These are phyloP conservation scores for Loris lydekkerianus DNA, from an alignment of 2,797 vertebrate genomes.

Conservation along the genomic window DNA sequence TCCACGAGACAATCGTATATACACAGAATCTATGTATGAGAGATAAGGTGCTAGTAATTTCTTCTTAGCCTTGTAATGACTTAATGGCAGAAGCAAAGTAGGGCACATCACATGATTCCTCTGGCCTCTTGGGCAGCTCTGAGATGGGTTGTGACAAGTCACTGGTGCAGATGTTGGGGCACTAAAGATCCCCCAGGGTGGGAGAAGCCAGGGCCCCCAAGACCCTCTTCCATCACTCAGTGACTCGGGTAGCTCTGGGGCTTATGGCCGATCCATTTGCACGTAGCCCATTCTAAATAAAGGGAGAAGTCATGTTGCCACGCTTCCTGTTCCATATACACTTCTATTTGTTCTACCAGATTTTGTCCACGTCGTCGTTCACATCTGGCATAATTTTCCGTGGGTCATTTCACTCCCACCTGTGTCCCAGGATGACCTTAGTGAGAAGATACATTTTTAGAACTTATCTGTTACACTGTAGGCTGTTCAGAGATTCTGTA, in stretches of 20 bases:
- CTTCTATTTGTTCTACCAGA: neutral
- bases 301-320: neutral
- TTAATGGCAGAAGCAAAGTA: neutral
- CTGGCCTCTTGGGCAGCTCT: neutral
- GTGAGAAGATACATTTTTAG: neutral
- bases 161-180: neutral
- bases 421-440: neutral
- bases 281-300: neutral
- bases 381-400: neutral
- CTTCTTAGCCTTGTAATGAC: neutral
- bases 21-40: accelerated
- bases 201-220: neutral
- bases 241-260: too few species aligned
- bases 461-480: neutral
- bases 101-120: neutral
- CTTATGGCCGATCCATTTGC: neutral
- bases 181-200: too few species aligned
- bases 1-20: accelerated
- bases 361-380: neutral
- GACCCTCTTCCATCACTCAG: too few species aligned
- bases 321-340: accelerated
- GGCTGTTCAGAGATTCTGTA: neutral
- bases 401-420: neutral
- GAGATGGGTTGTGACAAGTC: too few species aligned
- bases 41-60: accelerated